Evolutionary conservation across 1,140 invertebrate species (phyloP).

Genomic region (Batillaria attramentaria): DNA sequence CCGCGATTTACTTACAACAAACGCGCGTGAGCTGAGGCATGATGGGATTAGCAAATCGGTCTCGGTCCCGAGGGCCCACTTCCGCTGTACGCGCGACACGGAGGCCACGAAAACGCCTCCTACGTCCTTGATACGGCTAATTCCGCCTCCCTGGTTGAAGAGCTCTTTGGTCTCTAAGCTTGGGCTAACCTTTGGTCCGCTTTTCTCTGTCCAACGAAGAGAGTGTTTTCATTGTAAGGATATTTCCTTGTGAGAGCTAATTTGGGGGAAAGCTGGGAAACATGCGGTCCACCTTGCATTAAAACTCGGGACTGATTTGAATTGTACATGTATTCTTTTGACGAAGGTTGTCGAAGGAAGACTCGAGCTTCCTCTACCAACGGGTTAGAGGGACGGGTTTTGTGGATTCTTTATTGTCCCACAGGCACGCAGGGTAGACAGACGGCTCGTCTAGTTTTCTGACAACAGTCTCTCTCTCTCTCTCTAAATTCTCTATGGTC

Average conservation of each 20-base stretch:
- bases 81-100: conserved; percentile 27
- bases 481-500: not conserved
- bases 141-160: conserved; percentile 8
- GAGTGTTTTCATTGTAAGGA: not conserved
- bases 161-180: too few relatives aligned
- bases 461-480: not conserved
- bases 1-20: conserved; percentile 32
- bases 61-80: conserved; percentile 22
- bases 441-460: too few relatives aligned
- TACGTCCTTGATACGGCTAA: conserved; percentile 27
- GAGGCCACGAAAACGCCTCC: conserved; percentile 18
- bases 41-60: conserved; percentile 35
- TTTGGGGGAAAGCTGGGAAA: too few relatives aligned
- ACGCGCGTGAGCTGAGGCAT: conserved; percentile 29
- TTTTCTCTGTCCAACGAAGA: not conserved
- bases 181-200: not conserved
- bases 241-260: too few relatives aligned
- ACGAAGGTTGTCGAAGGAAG: too few relatives aligned
- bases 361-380: too few relatives aligned
- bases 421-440: too few relatives aligned
- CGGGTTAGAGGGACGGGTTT: too few relatives aligned
- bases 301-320: too few relatives aligned
- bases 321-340: too few relatives aligned
- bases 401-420: too few relatives aligned
- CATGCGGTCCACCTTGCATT: too few relatives aligned